A percentile compares a stretch with the other conserved stretches of the same genome.
phyloP scores from a whole-genome alignment of 2,113 vertebrate species.

The Xenus cinereus region DNA sequence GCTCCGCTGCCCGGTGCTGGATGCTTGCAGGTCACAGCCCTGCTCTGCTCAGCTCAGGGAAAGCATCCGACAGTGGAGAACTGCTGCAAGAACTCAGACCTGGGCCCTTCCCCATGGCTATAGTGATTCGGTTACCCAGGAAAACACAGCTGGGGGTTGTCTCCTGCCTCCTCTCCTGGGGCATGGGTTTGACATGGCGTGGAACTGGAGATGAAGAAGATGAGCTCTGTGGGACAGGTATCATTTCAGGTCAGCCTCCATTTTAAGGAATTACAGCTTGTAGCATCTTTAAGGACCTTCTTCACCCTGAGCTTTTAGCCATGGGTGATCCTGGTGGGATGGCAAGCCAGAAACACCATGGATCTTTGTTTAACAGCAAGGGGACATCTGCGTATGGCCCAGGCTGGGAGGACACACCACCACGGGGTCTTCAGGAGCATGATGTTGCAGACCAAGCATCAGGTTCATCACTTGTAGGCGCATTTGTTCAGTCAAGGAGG shows the following conservation, averaged over 20 bases:
- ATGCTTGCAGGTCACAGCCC: not conserved
- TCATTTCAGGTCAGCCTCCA: not conserved
- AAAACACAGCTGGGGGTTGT: not conserved
- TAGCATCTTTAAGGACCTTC: not conserved
- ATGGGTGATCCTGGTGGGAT: not conserved
- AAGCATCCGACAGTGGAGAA: not conserved
- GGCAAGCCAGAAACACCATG: not conserved
- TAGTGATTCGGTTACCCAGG: not conserved
- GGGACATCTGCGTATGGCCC: not conserved
- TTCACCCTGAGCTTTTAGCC: not conserved
- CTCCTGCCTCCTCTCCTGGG: not conserved
- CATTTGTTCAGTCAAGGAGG: fast-evolving
- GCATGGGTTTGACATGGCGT: not conserved
- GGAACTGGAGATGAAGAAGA: not conserved
- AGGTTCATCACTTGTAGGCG: not conserved
- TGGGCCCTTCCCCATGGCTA: not conserved
- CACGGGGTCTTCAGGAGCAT: not conserved
- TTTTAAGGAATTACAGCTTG: not conserved
- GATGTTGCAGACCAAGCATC: not conserved
- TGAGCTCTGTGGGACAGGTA: not conserved
- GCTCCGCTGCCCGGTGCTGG: fast-evolving
- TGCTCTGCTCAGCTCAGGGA: not conserved
- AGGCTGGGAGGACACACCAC: not conserved
- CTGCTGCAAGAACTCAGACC: not conserved
- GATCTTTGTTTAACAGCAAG: not conserved